phyloP scores from a whole-genome alignment of 2,888 invertebrate genomes.

The Hirtodrosophila alboralis region DNA sequence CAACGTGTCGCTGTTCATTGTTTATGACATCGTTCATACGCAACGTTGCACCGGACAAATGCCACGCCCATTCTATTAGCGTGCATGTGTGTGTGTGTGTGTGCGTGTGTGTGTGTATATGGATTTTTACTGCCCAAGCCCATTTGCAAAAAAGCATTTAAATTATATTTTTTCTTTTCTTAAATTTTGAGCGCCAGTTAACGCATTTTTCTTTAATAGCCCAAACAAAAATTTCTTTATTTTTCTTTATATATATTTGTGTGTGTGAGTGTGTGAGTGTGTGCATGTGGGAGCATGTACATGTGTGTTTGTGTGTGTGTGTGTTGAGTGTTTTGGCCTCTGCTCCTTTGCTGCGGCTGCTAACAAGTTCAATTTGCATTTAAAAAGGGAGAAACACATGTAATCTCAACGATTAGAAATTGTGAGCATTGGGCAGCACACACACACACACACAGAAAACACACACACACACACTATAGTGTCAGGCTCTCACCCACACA shows the following conservation, averaged over 20 bases:
- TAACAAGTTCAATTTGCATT: constrained; percentile 78
- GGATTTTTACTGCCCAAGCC: constrained; percentile 34
- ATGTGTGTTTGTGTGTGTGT: constrained; percentile 18
- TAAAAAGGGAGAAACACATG: constrained; percentile 74
- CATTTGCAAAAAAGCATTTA: constrained; percentile 28
- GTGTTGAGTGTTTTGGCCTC: constrained; percentile 56
- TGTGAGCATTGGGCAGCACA: constrained; percentile 57
- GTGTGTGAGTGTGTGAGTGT: neutral
- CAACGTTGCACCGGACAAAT: constrained; percentile 43
- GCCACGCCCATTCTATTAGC: constrained; percentile 21
- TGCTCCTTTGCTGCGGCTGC: constrained; percentile 51
- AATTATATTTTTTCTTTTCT: constrained; percentile 6
- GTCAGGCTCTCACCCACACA: constrained; percentile 7
- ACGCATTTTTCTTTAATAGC: constrained; percentile 41
- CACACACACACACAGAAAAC: constrained; percentile 16
- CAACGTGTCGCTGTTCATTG: constrained; percentile 38
- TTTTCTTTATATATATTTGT: constrained; percentile 8
- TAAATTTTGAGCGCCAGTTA: constrained; percentile 24
- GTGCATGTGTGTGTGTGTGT: constrained; percentile 2
- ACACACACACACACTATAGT: constrained; percentile 2
- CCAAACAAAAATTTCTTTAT: no score
- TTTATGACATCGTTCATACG: constrained; percentile 55
- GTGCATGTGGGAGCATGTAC: neutral
- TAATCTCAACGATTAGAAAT: constrained; percentile 78
- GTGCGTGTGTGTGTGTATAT: constrained; percentile 3